These are phyloP conservation scores for Heliconius hortense DNA, from an alignment of 2,888 invertebrate genomes.

Conservation along the genomic window DNA sequence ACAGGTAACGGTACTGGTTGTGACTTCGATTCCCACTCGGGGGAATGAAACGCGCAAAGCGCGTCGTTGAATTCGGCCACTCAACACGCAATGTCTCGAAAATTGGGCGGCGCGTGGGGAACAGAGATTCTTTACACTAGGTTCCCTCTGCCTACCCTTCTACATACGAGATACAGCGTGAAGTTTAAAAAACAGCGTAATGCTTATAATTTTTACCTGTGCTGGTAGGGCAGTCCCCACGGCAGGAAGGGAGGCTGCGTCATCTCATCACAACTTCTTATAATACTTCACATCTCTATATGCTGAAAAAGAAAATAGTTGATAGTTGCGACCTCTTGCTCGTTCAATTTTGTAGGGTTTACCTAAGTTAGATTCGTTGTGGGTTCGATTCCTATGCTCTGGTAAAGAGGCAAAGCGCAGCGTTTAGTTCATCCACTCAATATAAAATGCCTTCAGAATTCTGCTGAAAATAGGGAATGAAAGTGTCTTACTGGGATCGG, in stretches of 20 bases:
- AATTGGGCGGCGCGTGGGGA: not conserved
- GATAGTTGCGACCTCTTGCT: too few species aligned
- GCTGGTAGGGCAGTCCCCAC: conserved; percentile 67
- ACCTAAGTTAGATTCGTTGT: not conserved
- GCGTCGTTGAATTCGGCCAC: not conserved
- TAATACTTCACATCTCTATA: conserved; percentile 1
- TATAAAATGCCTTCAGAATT: not conserved
- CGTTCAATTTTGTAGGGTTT: too few species aligned
- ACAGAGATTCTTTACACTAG: not conserved
- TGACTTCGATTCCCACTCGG: not conserved
- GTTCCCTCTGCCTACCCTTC: not conserved
- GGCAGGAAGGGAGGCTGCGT: conserved; percentile 62
- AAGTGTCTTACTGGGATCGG: not conserved
- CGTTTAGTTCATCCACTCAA: not conserved
- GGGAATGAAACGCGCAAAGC: not conserved
- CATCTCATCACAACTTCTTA: conserved; percentile 48
- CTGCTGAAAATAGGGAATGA: not conserved
- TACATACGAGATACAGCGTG: too few species aligned
- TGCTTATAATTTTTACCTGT: conserved; percentile 52
- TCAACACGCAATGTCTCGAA: not conserved
- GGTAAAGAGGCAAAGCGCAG: not conserved
- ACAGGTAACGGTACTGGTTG: not conserved
- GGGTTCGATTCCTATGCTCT: not conserved
- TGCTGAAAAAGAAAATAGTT: not conserved
- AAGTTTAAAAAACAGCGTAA: too few species aligned